Percentiles rank a stretch among this genome's conserved stretches.
Evolutionary conservation across 2,888 invertebrate genomes (phyloP).

Genomic region (Aquatica leii): DNA sequence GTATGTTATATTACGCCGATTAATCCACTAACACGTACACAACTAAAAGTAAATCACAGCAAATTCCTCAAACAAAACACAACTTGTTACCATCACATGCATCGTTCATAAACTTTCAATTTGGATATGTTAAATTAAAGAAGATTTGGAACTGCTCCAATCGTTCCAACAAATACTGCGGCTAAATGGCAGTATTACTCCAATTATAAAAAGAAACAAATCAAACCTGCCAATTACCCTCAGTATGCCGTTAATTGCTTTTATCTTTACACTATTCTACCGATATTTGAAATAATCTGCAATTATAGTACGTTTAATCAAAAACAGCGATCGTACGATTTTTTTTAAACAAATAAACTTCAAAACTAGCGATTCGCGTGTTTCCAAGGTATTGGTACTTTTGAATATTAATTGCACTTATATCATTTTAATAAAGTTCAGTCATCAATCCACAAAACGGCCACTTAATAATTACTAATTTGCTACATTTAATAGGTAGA

Average conservation of each 20-base stretch:
- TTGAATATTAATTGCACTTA: conserved; percentile 44
- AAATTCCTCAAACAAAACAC: conserved; percentile 39
- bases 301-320: background rate
- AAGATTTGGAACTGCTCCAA: background rate
- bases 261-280: no score
- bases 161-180: background rate
- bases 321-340: conserved; percentile 14
- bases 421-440: conserved; percentile 30
- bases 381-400: conserved; percentile 38
- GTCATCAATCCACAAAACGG: conserved; percentile 16
- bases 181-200: no score
- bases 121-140: background rate
- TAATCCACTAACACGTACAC: background rate
- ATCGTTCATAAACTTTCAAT: conserved; percentile 14
- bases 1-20: background rate
- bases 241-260: no score
- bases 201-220: no score
- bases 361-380: conserved; percentile 9
- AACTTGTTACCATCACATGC: conserved; percentile 32
- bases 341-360: conserved; percentile 10
- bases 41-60: conserved; percentile 42
- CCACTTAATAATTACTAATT: conserved; percentile 23
- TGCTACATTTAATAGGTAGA: conserved; percentile 31
- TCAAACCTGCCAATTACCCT: no score
- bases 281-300: background rate